Base-by-base conservation (phyloP, 2,113 vertebrate species). In the Lonchura striata region DNA sequence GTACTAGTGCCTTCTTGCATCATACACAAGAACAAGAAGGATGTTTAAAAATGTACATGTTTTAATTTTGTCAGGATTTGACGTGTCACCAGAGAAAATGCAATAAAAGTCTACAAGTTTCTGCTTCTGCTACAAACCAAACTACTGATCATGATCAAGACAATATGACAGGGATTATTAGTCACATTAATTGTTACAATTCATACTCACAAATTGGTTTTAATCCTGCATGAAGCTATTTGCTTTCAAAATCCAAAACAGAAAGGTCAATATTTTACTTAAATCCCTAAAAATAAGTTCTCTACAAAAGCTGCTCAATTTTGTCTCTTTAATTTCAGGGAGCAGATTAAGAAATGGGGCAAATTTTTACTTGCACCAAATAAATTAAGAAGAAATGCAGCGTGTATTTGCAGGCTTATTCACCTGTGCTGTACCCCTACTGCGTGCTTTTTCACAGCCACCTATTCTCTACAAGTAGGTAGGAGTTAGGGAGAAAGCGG, bases 181-280 rank as follows among this genome's bases (percentile, higher is more conserved):
- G 54, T 89, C 59, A 61, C 81, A 59, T 47, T 79, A 61, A 85
- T 85, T 68, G 37, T 65, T 88, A 84, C 41, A 84, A 86, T 82
- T 88, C 53, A 53, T 49, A 81, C 46, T 71, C 68, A 72, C 23
- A 94, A 95, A 92, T 76, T 86, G 44, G 37, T 94, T 92, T 88
- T 94, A 84, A 92, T 93, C 31, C 41, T 83, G 11, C 3, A 13
- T 10, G 37, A 44, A 92, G 31, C 33, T 66, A 83, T 71, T 53
- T 81, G 47, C 49, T 82, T 92, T 88, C 64, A 84, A 88, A 88
- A 88, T 86, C 44, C 28, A 88, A 78, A 97, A 60, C 6, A 47
- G 22, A 80, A 80, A 92, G 64, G 60, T 41, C 70, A 61, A 37
- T 46, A 90, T 86, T 78, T 44, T 41, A 80, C 30, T 88, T 64